phyloP scores from a whole-genome alignment of 1,140 invertebrate species.

The Protaetia brevitarsis region DNA sequence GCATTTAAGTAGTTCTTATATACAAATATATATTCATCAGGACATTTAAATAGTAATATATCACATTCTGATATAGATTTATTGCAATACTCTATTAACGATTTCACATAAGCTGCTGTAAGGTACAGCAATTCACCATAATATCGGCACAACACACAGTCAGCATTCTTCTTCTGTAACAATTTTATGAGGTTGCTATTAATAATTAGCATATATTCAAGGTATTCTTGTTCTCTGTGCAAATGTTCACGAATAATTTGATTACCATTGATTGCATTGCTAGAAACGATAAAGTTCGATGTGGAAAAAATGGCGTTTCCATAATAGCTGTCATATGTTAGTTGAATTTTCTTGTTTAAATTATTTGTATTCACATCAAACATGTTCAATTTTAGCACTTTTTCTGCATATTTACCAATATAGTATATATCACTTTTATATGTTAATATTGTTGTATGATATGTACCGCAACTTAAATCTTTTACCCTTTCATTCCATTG shows the following conservation, averaged over 20 bases:
- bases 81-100: slow-evolving; percentile 63
- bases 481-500: slow-evolving; percentile 58
- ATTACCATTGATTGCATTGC: slow-evolving; percentile 24
- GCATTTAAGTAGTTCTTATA: slow-evolving; percentile 71
- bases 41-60: slow-evolving; percentile 65
- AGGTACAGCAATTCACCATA: slow-evolving; percentile 70
- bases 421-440: slow-evolving; percentile 34
- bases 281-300: slow-evolving; percentile 29
- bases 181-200: slow-evolving; percentile 62
- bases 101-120: slow-evolving; percentile 63
- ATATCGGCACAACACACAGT: slow-evolving; percentile 57
- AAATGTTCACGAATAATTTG: slow-evolving; percentile 34
- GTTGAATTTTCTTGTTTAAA: slow-evolving; percentile 15
- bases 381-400: slow-evolving; percentile 19
- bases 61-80: slow-evolving; percentile 61
- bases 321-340: not conserved
- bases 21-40: slow-evolving; percentile 68
- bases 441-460: slow-evolving; percentile 69
- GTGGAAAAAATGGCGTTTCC: not conserved
- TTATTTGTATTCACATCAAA: slow-evolving; percentile 14
- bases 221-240: slow-evolving; percentile 60
- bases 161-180: slow-evolving; percentile 58
- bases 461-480: slow-evolving; percentile 70
- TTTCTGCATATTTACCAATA: slow-evolving; percentile 32
- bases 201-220: slow-evolving; percentile 65